Base-by-base conservation (phyloP, 2,113 vertebrate genomes). In the Tyrannus savana region DNA sequence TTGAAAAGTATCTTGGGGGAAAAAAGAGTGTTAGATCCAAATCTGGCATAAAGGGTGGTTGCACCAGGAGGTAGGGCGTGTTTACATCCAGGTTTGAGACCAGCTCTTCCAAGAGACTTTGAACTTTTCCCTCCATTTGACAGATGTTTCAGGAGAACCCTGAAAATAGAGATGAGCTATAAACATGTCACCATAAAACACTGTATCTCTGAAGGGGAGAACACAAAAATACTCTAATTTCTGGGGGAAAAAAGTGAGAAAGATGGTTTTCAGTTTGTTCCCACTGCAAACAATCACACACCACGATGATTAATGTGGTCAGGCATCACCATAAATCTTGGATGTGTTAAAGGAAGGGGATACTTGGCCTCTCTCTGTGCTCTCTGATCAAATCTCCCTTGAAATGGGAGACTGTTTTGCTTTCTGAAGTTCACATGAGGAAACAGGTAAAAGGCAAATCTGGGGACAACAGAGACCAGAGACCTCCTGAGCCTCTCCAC, bases 381-480 rank as follows among this genome's bases (percentile, higher is more conserved):
- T 63, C 33, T 69, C 35, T 33, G 62, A 24, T 76, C 84, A 86
- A 74, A 75, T 35, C 18, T 73, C 30, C 44, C 37, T 19, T 14
- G 42, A 80, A 59, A 79, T 2, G 33, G 31, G 37, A 75, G 30
- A 14, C 19, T n/a, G 31, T 15, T 92, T 47, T 52, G 13, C 33
- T 76, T 55, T 47, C 49, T 28, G 3, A 63, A 68, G 58, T 35
- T 64, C 49, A 27, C 6, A 56, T 7, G 12, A 69, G 73, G 60
- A 60, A 84, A 60, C 10, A 76, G 63, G 19, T 56, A 44, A 52
- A 87, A 56, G 46, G 42, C 19, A 76, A 77, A 84, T 14, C 35
- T n/a, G 37, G 24, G 23, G 16, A 22, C 53, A 56, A 14, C 0
- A 0, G 35, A 52, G 28, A 13, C 9, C 3, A 2, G 35, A 62